Conservation (phyloP, 2,797 vertebrate genomes). For the Catharus ustulatus region DNA sequence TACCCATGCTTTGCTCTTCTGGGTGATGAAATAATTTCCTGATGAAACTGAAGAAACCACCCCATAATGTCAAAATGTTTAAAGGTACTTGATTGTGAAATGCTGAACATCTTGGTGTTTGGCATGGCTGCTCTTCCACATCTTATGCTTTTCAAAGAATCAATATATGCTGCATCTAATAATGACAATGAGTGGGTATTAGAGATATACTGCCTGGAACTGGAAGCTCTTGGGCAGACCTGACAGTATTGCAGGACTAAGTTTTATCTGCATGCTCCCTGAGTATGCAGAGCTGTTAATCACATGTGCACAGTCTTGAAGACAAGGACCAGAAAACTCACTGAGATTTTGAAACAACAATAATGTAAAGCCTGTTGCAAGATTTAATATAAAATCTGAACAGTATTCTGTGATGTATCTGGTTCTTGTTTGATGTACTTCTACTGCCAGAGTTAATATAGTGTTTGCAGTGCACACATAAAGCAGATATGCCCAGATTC, state of each 20-base stretch:
- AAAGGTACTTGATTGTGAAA: neutral
- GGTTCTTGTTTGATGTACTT: conserved; percentile 71
- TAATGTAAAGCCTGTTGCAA: conserved; percentile 14
- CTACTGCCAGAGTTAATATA: conserved; percentile 66
- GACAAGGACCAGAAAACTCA: conserved; percentile 45
- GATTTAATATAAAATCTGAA: conserved; percentile 55
- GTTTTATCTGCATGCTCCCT: neutral
- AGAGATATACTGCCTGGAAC: neutral
- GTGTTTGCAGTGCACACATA: conserved; percentile 20
- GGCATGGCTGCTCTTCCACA: neutral
- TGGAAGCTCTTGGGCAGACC: neutral
- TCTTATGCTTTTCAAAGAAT: neutral
- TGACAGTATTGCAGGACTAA: neutral
- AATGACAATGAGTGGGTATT: neutral
- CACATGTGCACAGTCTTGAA: neutral
- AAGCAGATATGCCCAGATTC: conserved; percentile 54
- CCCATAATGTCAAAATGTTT: neutral
- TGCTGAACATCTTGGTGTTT: neutral
- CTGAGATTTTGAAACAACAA: conserved; percentile 35
- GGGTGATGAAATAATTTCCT: neutral
- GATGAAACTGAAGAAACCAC: neutral
- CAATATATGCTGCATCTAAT: neutral
- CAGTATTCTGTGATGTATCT: conserved; percentile 61
- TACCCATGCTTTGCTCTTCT: neutral
- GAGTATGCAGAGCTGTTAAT: neutral